Conservation (phyloP, 2,888 invertebrate species). For the Pollenia labialis region DNA sequence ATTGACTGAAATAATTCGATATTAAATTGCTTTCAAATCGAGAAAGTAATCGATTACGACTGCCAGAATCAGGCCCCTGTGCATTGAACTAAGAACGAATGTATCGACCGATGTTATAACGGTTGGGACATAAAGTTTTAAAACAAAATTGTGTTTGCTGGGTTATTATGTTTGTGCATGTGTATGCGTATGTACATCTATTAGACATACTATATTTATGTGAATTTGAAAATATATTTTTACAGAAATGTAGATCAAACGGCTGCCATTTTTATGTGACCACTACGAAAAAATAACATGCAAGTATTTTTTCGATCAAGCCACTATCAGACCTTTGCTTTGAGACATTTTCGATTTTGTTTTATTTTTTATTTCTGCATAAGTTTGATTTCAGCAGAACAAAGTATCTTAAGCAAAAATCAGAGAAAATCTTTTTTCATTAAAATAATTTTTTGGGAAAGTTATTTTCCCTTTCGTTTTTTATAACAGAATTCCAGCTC, state of each 20-base stretch:
- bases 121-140: too few relatives aligned
- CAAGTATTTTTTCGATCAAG: constrained; percentile 23
- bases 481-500: constrained; percentile 5
- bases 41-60: too few relatives aligned
- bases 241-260: background rate
- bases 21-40: too few relatives aligned
- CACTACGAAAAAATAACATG: background rate
- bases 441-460: background rate
- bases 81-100: too few relatives aligned
- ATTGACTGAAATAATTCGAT: too few relatives aligned
- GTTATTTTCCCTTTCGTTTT: background rate
- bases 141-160: background rate
- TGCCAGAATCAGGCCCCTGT: too few relatives aligned
- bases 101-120: too few relatives aligned
- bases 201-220: background rate
- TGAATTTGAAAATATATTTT: background rate
- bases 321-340: constrained; percentile 40
- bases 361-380: background rate
- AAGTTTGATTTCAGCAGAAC: background rate
- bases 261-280: background rate
- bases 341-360: constrained; percentile 4
- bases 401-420: background rate
- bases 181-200: background rate
- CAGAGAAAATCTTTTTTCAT: too few relatives aligned
- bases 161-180: background rate